Conservation (phyloP, 2,888 invertebrate species). For the Willowsia nigromaculata region DNA sequence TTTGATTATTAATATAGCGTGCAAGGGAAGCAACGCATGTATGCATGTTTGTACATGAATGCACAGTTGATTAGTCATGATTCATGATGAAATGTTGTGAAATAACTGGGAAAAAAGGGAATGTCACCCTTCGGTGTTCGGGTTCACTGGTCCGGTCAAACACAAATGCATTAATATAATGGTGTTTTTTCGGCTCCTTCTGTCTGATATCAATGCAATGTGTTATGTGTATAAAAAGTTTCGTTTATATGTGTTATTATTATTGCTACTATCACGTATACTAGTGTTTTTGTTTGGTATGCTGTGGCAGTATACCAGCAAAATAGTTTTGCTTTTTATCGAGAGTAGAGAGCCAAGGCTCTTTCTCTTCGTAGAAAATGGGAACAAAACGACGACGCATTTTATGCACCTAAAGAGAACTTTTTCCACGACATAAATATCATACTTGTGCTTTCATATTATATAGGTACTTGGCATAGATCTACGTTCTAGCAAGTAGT, state of each 20-base stretch:
- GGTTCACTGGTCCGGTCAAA: slow-evolving; percentile 60
- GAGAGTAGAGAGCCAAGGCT: neutral
- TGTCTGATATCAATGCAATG: slow-evolving; percentile 4
- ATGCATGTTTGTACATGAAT: neutral
- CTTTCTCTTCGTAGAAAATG: slow-evolving; percentile 45
- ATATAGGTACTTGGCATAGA: slow-evolving; percentile 2
- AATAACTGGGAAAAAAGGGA: slow-evolving; percentile 49
- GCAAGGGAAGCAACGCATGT: slow-evolving; percentile 14
- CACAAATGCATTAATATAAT: slow-evolving; percentile 47
- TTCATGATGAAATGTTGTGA: slow-evolving; percentile 56
- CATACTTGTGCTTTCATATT: neutral
- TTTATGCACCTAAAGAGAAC: slow-evolving; percentile 44
- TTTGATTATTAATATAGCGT: slow-evolving; percentile 51
- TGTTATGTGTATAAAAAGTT: neutral
- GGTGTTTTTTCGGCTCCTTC: neutral
- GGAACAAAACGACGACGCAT: slow-evolving; percentile 63
- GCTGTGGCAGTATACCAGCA: slow-evolving; percentile 13
- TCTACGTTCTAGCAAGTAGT: neutral
- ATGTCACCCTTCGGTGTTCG: slow-evolving; percentile 62
- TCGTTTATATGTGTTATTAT: neutral
- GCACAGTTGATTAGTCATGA: slow-evolving; percentile 63
- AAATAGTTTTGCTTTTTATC: slow-evolving; percentile 12
- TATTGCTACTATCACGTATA: neutral
- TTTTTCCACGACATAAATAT: neutral
- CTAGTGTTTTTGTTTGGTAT: slow-evolving; percentile 22